Percentiles rank a stretch among this genome's conserved stretches.
These are phyloP conservation scores for Diachasmimorpha longicaudata DNA, from an alignment of 1,140 invertebrate species.

Conservation along the genomic window DNA sequence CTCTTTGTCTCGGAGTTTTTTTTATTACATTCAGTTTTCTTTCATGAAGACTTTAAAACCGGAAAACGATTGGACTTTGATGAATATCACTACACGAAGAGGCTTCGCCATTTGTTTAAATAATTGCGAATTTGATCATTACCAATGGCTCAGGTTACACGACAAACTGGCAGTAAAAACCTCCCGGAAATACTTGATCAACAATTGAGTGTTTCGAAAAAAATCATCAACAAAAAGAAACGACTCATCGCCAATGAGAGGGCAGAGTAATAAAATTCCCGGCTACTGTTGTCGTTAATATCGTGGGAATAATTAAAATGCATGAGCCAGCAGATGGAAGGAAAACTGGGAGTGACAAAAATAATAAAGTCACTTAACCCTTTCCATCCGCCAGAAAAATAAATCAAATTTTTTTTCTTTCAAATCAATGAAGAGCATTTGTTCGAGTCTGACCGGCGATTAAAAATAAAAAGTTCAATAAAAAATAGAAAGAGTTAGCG, in stretches of 20 bases:
- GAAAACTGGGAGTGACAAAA: too few relatives aligned
- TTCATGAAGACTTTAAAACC: too few relatives aligned
- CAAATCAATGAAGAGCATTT: neutral
- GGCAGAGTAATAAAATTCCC: neutral
- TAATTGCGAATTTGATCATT: too few relatives aligned
- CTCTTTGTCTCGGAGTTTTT: neutral
- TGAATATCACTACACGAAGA: too few relatives aligned
- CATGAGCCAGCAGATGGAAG: neutral
- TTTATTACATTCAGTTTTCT: neutral
- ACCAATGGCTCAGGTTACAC: too few relatives aligned
- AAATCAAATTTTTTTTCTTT: too few relatives aligned
- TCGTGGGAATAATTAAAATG: conserved; percentile 7
- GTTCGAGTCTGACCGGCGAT: neutral
- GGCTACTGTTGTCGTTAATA: neutral
- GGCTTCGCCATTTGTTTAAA: too few relatives aligned
- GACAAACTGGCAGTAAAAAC: too few relatives aligned
- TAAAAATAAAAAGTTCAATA: neutral
- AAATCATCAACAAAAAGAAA: neutral
- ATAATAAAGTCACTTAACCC: too few relatives aligned
- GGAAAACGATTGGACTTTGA: too few relatives aligned
- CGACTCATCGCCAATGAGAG: neutral
- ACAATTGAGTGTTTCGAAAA: neutral
- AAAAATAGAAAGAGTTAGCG: neutral
- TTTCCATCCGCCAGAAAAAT: too few relatives aligned
- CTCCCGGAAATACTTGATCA: too few relatives aligned